These are phyloP conservation scores for Periophthalmus modestus DNA, from an alignment of 2,113 vertebrate genomes.

Conservation along the genomic window DNA sequence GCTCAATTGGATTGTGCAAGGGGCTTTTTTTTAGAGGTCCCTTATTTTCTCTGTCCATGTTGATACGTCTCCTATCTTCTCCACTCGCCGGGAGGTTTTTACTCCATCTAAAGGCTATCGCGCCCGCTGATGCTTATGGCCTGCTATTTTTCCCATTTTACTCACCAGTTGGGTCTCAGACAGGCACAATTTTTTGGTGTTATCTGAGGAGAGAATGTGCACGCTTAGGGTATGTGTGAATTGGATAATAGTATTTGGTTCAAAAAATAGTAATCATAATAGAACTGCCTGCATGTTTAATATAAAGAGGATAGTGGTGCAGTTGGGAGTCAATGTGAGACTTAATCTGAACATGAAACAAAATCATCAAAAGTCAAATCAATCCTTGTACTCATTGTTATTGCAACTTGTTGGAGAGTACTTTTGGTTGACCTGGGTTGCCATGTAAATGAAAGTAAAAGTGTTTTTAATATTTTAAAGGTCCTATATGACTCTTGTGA, in stretches of 20 bases:
- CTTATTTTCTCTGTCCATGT: slow-evolving; percentile 70
- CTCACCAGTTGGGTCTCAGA: slow-evolving; percentile 43
- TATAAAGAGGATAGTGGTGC: too few species aligned
- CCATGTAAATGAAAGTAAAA: too few species aligned
- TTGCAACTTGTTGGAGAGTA: too few species aligned
- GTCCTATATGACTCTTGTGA: too few species aligned
- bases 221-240: slow-evolving; percentile 3
- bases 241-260: neutral
- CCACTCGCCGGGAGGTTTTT: slow-evolving; percentile 51
- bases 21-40: slow-evolving; percentile 55
- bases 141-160: slow-evolving; percentile 51
- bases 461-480: too few species aligned
- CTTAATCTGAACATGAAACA: too few species aligned
- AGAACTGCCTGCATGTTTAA: neutral
- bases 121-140: slow-evolving; percentile 51
- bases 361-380: too few species aligned
- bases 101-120: slow-evolving; percentile 57
- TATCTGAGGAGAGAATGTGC: slow-evolving; percentile 31
- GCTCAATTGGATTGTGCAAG: slow-evolving; percentile 70
- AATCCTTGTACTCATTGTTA: too few species aligned
- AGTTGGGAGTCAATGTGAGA: too few species aligned
- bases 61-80: slow-evolving; percentile 66
- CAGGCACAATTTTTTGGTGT: slow-evolving; percentile 30
- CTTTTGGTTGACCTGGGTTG: too few species aligned
- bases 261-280: neutral